A percentile compares a stretch with the other conserved stretches of the same genome.
Evolutionary conservation across 2,113 vertebrate genomes (phyloP).

Genomic region (Quiscalus mexicanus): DNA sequence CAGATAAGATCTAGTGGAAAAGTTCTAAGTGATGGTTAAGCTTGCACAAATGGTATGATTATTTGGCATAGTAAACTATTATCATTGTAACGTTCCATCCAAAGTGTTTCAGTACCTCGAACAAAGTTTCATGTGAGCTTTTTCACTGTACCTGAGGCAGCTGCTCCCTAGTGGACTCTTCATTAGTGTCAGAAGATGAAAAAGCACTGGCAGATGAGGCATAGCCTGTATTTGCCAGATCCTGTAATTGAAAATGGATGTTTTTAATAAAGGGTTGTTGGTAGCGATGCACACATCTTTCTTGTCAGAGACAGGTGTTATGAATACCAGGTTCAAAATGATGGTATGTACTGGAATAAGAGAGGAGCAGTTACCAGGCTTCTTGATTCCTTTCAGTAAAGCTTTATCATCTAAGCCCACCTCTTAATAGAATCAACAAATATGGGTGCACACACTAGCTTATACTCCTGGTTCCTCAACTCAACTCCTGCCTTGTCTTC

Average conservation of each 20-base stretch:
- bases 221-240: neutral
- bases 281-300: fast-evolving
- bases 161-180: neutral
- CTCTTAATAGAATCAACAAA: neutral
- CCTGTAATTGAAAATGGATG: neutral
- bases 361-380: neutral
- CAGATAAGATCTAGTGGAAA: neutral
- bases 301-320: neutral
- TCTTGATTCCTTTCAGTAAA: neutral
- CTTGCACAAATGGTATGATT: neutral
- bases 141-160: neutral
- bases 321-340: neutral
- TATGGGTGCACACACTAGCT: neutral
- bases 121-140: neutral
- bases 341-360: neutral
- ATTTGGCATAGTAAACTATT: neutral
- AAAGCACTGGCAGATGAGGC: neutral
- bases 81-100: neutral
- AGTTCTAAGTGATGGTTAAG: neutral
- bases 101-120: neutral
- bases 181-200: neutral
- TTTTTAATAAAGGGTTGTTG: neutral
- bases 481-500: neutral
- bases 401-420: neutral
- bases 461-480: neutral